Base-by-base conservation (phyloP, 2,113 vertebrate genomes). In the Phainopepla nitens region DNA sequence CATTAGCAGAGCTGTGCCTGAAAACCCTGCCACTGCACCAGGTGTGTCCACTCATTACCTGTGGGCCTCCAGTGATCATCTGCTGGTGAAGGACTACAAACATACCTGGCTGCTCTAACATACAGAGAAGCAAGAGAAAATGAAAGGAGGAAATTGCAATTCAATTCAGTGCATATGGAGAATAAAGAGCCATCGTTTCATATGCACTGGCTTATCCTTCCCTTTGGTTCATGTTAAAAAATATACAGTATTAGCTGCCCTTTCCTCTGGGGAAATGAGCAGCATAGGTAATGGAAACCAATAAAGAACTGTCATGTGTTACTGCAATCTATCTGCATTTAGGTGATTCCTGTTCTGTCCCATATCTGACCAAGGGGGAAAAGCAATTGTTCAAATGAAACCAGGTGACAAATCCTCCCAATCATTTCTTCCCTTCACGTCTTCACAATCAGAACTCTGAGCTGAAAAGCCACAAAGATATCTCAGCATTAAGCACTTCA, bases 81-180 rank as follows among this genome's bases (percentile, higher is more conserved):
- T 22, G 66, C 78, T 35, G 49, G 33, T 5, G 39, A 60, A 90
- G 75, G 54, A 82, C 94, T 92, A 78, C 85, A 93, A 93, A 90
- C 90, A 68, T 7, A 66, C 64, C 87, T 68, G 85, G 58, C 84
- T 94, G 65, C 73, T 85, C 82, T 90, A 91, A 41, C 82, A 64
- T 0, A 10, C 84, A 62, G 75, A 88, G 79, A 95, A 56, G 13
- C 6, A 1, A 47, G 39, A 51, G 50, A 86, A 80, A 96, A 96
- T 70, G 85, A 93, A 80, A 86, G 76, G 91, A 97, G 88, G 94
- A 95, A 95, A 95, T 90, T 96, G 92, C 88, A 94, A 92, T 96
- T 95, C 92, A 90, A 82, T 92, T 89, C 92, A 22, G 56, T 45
- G 94, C 93, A 90, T 75, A 78, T 57, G 92, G 93, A 96, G 88